Evolutionary conservation across 2,888 invertebrate species (phyloP), one percentile per base, ranked within the genome.

Genomic region (Erebia epiphron): DNA sequence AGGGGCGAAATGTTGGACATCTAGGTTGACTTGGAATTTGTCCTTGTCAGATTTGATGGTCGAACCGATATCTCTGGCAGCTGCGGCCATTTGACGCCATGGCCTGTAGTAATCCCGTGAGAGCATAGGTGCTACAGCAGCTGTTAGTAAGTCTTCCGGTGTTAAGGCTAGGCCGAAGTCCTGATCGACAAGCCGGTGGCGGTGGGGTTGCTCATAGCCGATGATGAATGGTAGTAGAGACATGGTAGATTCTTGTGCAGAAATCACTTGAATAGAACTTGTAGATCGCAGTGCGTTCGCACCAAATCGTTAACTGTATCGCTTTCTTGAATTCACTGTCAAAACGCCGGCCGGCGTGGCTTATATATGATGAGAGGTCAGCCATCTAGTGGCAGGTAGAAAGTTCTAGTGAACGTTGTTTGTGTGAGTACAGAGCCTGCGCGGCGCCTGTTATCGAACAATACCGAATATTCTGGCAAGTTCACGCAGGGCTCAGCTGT

Each of bases 1-100:
- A 0, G 97, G 97, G 2, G 94, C 86, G 79, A 96, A 97, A 76
- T 96, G 96, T 75, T 95, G 95, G 0, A 97, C 96, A 79, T 97
- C 97, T 78, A 97, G 85, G 77, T 94, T 95, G 1, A 96, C 94
- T 80, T 95, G 95, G 79, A 95, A 96, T 68, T 85, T 89, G 60
- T 95, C 90, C 21, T 93, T 91, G 77, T 94, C 92, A 1, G 84
- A 81, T 46, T 88, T 86, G 70, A 95, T 90, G 46, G 89, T 93
- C 2, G 93, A 94, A 0, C 90, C 93, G 58, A 93, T 84, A 78
- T 94, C 94, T 68, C 84, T 81, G 61, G 85, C 83, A 62, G 87
- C 86, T 10, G 89, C 76, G 8, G 87, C 83, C 63, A 90, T 77
- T 49, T 88, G 90, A 60, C 91, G 82, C 86, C 87, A 88, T 9